These are phyloP conservation scores for Melanotaenia maccullochi DNA, from an alignment of 2,797 vertebrate genomes.

Conservation along the genomic window DNA sequence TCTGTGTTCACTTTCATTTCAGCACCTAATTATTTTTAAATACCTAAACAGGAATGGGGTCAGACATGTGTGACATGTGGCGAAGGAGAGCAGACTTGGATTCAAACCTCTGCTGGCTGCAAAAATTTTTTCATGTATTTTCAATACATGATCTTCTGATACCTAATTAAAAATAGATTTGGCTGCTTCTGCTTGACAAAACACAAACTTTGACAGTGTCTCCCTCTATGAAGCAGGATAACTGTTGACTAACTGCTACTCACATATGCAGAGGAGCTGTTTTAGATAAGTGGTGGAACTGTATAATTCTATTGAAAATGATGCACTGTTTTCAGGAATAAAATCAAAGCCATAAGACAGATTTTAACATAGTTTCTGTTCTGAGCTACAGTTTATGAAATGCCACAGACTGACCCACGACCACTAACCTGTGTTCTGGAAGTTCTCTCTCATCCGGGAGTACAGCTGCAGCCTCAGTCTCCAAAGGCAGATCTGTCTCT, in stretches of 20 bases:
- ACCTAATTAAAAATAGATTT: not conserved
- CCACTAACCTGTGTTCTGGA: slow-evolving; percentile 76
- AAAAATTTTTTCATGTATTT: too few species aligned
- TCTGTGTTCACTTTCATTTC: not conserved
- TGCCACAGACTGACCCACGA: slow-evolving; percentile 13
- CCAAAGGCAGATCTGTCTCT: slow-evolving; percentile 78
- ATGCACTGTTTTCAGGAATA: not conserved
- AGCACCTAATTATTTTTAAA: not conserved
- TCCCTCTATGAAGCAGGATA: not conserved
- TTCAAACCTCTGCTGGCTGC: too few species aligned
- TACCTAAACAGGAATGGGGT: too few species aligned
- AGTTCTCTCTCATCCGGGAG: slow-evolving; percentile 82
- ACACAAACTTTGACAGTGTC: not conserved
- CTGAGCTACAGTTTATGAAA: not conserved
- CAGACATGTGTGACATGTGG: too few species aligned
- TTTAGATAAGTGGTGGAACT: too few species aligned
- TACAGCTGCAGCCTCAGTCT: slow-evolving; percentile 81
- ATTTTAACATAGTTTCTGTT: slow-evolving; percentile 4
- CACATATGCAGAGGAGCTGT: not conserved
- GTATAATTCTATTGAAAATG: not conserved
- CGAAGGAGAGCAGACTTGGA: too few species aligned
- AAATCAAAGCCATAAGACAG: not conserved
- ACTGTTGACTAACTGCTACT: not conserved
- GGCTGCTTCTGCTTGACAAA: not conserved
- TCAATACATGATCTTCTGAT: not conserved